Percentiles rank a stretch among this genome's conserved stretches.
These are phyloP conservation scores for Azorinus chamasolen DNA, from an alignment of 2,888 invertebrate species.

Conservation along the genomic window DNA sequence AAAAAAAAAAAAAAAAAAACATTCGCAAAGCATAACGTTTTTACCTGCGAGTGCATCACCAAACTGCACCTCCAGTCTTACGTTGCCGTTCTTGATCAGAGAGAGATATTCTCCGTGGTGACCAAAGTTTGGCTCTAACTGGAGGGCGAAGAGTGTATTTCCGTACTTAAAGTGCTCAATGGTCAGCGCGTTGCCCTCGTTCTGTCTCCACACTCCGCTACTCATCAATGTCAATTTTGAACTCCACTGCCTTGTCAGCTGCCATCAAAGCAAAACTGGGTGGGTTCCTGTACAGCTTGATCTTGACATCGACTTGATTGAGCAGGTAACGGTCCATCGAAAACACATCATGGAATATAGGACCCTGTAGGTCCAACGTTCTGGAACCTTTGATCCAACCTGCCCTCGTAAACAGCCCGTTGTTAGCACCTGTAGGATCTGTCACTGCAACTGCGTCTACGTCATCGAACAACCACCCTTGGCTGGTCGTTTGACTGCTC, in stretches of 20 bases:
- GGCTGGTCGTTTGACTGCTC: constrained; percentile 31
- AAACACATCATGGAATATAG: constrained; percentile 50
- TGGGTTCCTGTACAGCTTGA: constrained; percentile 51
- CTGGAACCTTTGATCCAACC: constrained; percentile 20
- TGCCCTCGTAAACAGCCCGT: constrained; percentile 21
- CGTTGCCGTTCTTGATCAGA: constrained; percentile 33
- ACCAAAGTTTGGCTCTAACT: constrained; percentile 46
- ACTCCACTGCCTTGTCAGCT: constrained; percentile 7
- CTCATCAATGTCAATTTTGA: constrained; percentile 32
- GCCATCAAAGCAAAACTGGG: constrained; percentile 44
- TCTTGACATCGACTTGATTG: constrained; percentile 60
- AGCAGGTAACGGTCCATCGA: constrained; percentile 44
- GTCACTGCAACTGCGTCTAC: constrained; percentile 28
- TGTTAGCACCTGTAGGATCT: constrained; percentile 33
- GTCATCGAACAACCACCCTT: constrained; percentile 41
- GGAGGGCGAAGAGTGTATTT: constrained; percentile 35
- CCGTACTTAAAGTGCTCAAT: constrained; percentile 30
- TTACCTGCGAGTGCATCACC: constrained; percentile 28
- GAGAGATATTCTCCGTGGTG: constrained; percentile 51
- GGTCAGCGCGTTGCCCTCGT: constrained; percentile 29
- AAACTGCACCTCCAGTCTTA: constrained; percentile 38
- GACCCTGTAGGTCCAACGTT: constrained; percentile 41
- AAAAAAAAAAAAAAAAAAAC: not conserved
- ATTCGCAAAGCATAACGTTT: not conserved
- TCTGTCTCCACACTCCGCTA: constrained; percentile 39